Evolutionary conservation across 2,888 invertebrate genomes (phyloP), one percentile per base, ranked within the genome.

Genomic region (Agonopterix alstromeriana): DNA sequence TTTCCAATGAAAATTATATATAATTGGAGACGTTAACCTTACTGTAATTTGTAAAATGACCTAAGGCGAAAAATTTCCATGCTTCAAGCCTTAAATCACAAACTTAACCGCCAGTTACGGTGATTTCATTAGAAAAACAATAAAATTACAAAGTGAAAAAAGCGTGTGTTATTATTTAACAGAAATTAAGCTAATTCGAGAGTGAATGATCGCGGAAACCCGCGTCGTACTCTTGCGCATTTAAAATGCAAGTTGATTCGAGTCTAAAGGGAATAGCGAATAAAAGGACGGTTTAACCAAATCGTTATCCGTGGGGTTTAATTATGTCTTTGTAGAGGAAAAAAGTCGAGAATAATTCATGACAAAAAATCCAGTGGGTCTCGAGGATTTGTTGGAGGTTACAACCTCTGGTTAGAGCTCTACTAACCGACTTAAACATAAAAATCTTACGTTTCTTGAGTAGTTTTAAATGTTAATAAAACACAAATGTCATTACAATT

Each of bases 221-320:
- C 47, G 45, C 47, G 27, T 55, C 55, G 53, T 54, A 61, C 61
- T 62, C 63, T 44, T 57, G 63, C 62, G 63, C 63, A 61, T 70
- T 27, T 27, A 27, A 27, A 27, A 27, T 27, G 5, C 27, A 27
- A 27, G 61, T 63, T 54, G 52, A 58, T 54, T 54, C 61, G 53
- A 56, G 53, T 63, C 69, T 58, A 79, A 78, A 72, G 70, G 70
- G 80, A 78, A 79, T 81, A 61, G 57, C 36, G 58, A 65, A 70
- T 67, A 60, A 69, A 57, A 62, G 64, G 57, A 55, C 60, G 61
- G 61, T 65, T 67, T 60, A 67, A 67, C 67, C 69, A 67, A 71
- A 72, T 67, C 63, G 64, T 67, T 64, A 71, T 81, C 82, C 82
- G 67, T 68, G 54, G 82, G 83, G 82, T 65, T 76, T 82, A 82